Evolutionary conservation across 2,888 invertebrate species (phyloP), one percentile per base, ranked within the genome.

Genomic region (Strigamia maritima): DNA sequence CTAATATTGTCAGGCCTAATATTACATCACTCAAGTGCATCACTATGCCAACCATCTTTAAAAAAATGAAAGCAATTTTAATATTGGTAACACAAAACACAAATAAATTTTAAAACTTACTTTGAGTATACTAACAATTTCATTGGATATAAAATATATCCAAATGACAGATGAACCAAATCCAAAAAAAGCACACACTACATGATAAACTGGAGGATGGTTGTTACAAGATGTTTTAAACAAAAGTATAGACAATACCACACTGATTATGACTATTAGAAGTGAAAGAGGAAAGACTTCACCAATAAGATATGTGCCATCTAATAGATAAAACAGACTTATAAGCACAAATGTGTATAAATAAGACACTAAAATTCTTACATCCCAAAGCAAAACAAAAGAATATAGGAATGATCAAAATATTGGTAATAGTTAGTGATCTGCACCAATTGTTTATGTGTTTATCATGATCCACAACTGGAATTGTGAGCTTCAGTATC

Each of bases 1-100:
- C 90, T 31, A 91, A 85, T 19, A 91, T 85, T 0, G 91, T 91
- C 80, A 90, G 86, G 7, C 91, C 90, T 40, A 92, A 85, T 83
- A 91, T 89, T 12, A 90, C 88, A 82, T 89, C 87, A 81, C 89
- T 89, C 76, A 90, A 86, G 77, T 87, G 86, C 79, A 89, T 87
- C n/a, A 89, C 87, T 75, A 89, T 87, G 49, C 91, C 91, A 80
- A 91, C 84, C 77, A 89, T 87, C 84, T 88, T n/a, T n/a, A n/a
- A n/a, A n/a, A n/a, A n/a, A n/a, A n/a, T n/a, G 85, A 40, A 90
- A 86, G 70, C n/a, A 76, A 7, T 35, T 2, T n/a, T n/a, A 38
- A 38, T 38, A 6, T 12, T 40, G 16, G n/a, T 35, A 40, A 19
- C 24, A 76, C 14, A 76, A 12, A 24, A 2, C 1, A 10, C 38